Base-by-base conservation (phyloP, 2,113 vertebrate species). In the Charadrius vociferus region DNA sequence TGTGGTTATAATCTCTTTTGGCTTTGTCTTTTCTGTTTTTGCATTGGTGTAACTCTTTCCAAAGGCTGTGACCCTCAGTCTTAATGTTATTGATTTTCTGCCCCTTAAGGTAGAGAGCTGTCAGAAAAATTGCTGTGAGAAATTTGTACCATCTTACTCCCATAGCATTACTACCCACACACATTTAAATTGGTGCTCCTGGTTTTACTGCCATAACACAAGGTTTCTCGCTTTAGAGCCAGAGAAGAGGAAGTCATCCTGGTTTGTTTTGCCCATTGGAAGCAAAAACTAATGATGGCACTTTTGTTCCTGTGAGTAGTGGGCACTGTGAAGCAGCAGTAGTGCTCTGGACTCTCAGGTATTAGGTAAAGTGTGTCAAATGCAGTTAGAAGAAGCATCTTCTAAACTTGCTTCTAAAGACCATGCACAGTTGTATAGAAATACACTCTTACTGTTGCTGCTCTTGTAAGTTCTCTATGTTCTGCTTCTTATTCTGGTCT, bases 81-180 rank as follows among this genome's bases (percentile, higher is more conserved):
- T 78, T 88, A 81, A 79, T 49, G 68, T 65, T 96, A 93, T 3
- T 91, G 77, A 92, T 95, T 91, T 96, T 92, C 93, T 96, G 65
- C 62, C 73, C 10, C 2, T 45, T 86, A 18, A 91, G 94, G 20
- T 32, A 86, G 66, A 90, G n/a, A 72, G 6, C 71, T 93, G 84
- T 66, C 81, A 87, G 70, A 87, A 97, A 95, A 94, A 87, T 49
- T 50, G 17, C 91, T 43, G 0, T 0, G 0, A 0, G 1, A 41
- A 73, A 29, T 80, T 93, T 88, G 50, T 73, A 62, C 72, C 47
- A 30, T 86, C 45, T 74, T 92, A 32, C 17, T 92, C 36, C 34
- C 78, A 4, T 15, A 78, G 37, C 43, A 12, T 90, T 72, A 24
- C 30, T 70, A 34, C 67, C n/a, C 14, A 16, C 4, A 4, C 63